Conservation (phyloP, 35 echinoderm and acorn worm genomes). For the Nesometra sesokonis region DNA sequence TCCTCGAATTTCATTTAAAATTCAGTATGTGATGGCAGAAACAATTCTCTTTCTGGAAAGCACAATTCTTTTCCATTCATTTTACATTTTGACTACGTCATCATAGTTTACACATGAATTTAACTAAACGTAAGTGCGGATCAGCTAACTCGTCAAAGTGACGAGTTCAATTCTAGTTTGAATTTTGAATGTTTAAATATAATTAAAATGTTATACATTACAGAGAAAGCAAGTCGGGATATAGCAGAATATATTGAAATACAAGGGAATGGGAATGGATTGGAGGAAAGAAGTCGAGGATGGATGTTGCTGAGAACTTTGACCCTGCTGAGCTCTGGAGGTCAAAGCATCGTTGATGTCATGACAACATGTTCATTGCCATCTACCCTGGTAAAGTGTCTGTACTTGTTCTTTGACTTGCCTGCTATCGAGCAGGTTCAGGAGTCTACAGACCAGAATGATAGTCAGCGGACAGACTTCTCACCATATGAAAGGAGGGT, state of each 20-base stretch:
- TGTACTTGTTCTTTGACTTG: slow-evolving; percentile 95
- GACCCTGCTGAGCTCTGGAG: slow-evolving; percentile 71
- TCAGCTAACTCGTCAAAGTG: too few relatives aligned
- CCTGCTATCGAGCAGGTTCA: slow-evolving; percentile 39
- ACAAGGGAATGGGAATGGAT: slow-evolving; percentile 29
- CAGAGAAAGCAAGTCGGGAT: slow-evolving; percentile 91
- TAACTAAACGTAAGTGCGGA: too few relatives aligned
- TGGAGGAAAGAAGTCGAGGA: slow-evolving; percentile 78
- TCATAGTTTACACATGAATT: too few relatives aligned
- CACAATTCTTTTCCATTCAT: too few relatives aligned
- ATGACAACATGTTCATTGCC: slow-evolving; percentile 91
- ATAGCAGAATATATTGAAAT: slow-evolving; percentile 95
- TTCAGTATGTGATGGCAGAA: too few relatives aligned
- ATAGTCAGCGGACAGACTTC: slow-evolving; percentile 18
- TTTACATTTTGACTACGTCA: too few relatives aligned
- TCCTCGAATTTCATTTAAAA: too few relatives aligned
- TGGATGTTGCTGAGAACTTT: slow-evolving; percentile 93
- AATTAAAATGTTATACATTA: background rate
- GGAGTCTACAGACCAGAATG: slow-evolving; percentile 1
- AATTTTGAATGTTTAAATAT: too few relatives aligned
- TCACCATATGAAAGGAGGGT: slow-evolving; percentile 48
- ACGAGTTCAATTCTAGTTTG: too few relatives aligned
- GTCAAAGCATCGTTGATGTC: slow-evolving; percentile 78
- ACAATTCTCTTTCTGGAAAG: too few relatives aligned
- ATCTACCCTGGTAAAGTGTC: slow-evolving; percentile 96